phyloP scores from a whole-genome alignment of 1,140 invertebrate species.

The Nephila pilipes region DNA sequence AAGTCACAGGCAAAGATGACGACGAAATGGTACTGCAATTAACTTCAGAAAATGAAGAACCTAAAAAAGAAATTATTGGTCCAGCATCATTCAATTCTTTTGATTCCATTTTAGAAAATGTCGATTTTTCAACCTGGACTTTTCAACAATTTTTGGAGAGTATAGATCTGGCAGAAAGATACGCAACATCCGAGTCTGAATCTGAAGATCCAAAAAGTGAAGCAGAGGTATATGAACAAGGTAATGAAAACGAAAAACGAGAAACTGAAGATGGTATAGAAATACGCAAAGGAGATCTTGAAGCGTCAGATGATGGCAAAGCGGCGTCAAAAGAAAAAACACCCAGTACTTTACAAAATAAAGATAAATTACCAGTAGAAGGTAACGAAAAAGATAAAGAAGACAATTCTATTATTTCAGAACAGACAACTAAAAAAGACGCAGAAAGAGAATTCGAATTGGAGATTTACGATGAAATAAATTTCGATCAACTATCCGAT shows the following conservation, averaged over 20 bases:
- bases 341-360: background rate
- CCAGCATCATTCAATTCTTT: slow-evolving; percentile 14
- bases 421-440: slow-evolving; percentile 1
- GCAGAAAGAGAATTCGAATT: background rate
- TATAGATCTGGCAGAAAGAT: slow-evolving; percentile 50
- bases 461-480: slow-evolving; percentile 45
- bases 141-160: slow-evolving; percentile 38
- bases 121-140: slow-evolving; percentile 18
- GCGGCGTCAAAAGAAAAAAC: background rate
- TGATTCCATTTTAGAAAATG: slow-evolving; percentile 4
- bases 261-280: background rate
- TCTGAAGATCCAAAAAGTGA: background rate
- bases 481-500: slow-evolving; percentile 55
- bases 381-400: background rate
- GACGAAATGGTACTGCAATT: background rate
- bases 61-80: background rate
- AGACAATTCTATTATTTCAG: background rate
- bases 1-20: background rate
- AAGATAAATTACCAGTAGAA: background rate
- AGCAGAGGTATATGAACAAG: background rate
- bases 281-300: background rate
- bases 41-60: background rate
- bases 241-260: background rate
- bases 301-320: no score
- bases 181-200: slow-evolving; percentile 50